Evolutionary conservation across 2,888 invertebrate genomes (phyloP).

Genomic region (Spicauda simplicius): DNA sequence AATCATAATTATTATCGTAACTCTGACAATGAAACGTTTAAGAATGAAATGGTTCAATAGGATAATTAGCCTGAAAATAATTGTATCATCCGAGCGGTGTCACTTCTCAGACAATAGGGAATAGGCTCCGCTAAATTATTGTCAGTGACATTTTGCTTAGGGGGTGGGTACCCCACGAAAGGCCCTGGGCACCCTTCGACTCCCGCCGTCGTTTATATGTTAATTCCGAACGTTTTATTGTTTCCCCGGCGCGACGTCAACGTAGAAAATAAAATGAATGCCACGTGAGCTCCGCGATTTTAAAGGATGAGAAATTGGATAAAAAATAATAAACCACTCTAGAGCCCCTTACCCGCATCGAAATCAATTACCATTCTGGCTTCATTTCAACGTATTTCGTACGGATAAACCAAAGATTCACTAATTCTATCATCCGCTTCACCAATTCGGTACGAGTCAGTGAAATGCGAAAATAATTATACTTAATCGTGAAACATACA

Average conservation of each 20-base stretch:
- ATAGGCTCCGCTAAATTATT: slow-evolving; percentile 39
- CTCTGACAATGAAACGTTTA: not conserved
- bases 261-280: slow-evolving; percentile 44
- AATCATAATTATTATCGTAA: slow-evolving; percentile 1
- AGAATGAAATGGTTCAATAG: not conserved
- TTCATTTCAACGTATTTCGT: not conserved
- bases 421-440: not conserved
- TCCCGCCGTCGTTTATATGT: slow-evolving; percentile 55
- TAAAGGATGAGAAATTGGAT: slow-evolving; percentile 18
- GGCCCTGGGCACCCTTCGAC: slow-evolving; percentile 25
- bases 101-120: slow-evolving; percentile 33
- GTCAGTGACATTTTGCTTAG: slow-evolving; percentile 42
- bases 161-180: slow-evolving; percentile 37
- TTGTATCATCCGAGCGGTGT: slow-evolving; percentile 9
- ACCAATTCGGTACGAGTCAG: not conserved
- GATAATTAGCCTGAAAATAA: slow-evolving; percentile 16
- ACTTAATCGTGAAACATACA: too few relatives aligned
- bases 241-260: slow-evolving; percentile 47
- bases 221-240: slow-evolving; percentile 59
- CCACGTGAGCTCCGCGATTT: slow-evolving; percentile 38
- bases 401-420: not conserved
- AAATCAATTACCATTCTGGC: not conserved
- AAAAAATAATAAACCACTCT: not conserved
- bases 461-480: not conserved
- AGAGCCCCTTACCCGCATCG: not conserved